Conservation (phyloP, 2,888 invertebrate species). For the Sussaba pulchella region DNA sequence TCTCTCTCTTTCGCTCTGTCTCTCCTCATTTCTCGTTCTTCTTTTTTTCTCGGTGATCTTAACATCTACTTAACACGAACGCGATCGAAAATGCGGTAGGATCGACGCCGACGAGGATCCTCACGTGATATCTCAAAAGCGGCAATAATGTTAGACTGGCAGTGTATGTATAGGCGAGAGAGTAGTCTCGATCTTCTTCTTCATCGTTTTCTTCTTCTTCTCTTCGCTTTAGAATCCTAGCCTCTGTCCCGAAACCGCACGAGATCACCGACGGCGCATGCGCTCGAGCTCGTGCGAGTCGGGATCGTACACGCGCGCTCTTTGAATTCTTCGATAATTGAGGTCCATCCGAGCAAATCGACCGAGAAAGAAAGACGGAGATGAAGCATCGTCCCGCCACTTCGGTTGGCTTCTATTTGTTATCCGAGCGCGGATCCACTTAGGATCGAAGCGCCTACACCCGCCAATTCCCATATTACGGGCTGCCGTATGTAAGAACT, state of each 20-base stretch:
- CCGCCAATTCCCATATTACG: conserved; percentile 76
- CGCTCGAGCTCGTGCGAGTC: conserved; percentile 48
- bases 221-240: conserved; percentile 51
- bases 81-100: conserved; percentile 37
- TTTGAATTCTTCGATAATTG: conserved; percentile 77
- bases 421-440: conserved; percentile 69
- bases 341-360: conserved; percentile 66
- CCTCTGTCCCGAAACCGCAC: conserved; percentile 21
- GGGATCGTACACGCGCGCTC: conserved; percentile 34
- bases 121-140: conserved; percentile 30
- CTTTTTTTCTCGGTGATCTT: conserved; percentile 1
- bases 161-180: conserved; percentile 45
- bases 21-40: conserved; percentile 43
- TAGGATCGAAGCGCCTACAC: conserved; percentile 71
- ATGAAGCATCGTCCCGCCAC: background rate
- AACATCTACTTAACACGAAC: conserved; percentile 41
- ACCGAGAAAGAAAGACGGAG: no score
- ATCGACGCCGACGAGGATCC: conserved; percentile 44
- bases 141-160: conserved; percentile 56
- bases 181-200: conserved; percentile 27
- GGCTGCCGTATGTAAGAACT: conserved; percentile 53
- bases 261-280: conserved; percentile 37
- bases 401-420: conserved; percentile 72
- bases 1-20: background rate
- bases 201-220: conserved; percentile 16